Evolutionary conservation across 2,888 invertebrate species (phyloP), one percentile per base, ranked within the genome.

Genomic region (Ommatoiulus sabulosus): DNA sequence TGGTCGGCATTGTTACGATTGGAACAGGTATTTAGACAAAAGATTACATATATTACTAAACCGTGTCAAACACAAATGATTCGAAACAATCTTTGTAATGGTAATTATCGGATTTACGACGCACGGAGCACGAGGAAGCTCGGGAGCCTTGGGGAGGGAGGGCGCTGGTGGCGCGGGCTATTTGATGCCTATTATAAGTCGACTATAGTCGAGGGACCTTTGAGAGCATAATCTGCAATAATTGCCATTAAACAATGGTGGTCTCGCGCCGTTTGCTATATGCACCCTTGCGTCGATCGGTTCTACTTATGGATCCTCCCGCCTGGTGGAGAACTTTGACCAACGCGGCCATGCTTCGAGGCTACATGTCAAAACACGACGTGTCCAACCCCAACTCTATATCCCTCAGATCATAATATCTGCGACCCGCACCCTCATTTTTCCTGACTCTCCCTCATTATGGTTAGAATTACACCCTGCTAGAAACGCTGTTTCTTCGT

Each of bases 21-120:
- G n/a, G 63, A 63, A 63, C 63, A 63, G 63, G 63, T 63, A 63
- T 63, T 63, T 63, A 63, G 63, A 63, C 63, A 63, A 63, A 63
- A 63, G 63, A 63, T 63, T 63, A 63, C 63, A 63, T 63, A 63
- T 63, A 63, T 63, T n/a, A n/a, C 63, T 63, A n/a, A 17, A 63
- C 63, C n/a, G 63, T 63, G 63, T 63, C 63, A 63, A 63, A 63
- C 12, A 63, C 63, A 63, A 63, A n/a, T 63, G 63, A 63, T 63
- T 63, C 63, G 63, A 63, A n/a, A 63, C 63, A 63, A 63, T 63
- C 63, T 63, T 63, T 63, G 63, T 63, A n/a, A 63, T 63, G 63
- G 63, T 63, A 63, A 63, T 63, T 63, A n/a, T 63, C 63, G 63
- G 63, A n/a, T 63, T 63, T 63, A 63, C 63, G 63, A 63, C 63